Evolutionary conservation across 2,113 vertebrate species (phyloP).

Genomic region (Tor tambroides): DNA sequence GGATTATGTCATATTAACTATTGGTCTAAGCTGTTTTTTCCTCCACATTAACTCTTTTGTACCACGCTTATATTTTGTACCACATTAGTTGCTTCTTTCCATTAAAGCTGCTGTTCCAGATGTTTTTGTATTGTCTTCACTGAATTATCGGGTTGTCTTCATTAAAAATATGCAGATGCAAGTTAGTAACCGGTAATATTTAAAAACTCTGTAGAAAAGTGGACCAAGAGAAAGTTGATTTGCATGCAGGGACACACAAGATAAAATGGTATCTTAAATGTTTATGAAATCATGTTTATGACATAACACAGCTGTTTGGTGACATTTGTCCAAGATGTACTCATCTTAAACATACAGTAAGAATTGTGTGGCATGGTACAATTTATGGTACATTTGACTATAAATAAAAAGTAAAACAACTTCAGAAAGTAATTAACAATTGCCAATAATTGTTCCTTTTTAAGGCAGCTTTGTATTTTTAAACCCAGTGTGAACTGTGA

Average conservation of each 20-base stretch:
- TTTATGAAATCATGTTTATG: background rate
- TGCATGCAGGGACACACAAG: background rate
- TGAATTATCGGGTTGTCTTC: slow-evolving; percentile 53
- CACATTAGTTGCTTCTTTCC: slow-evolving; percentile 68
- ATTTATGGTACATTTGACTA: background rate
- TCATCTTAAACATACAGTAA: background rate
- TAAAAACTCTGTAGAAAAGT: background rate
- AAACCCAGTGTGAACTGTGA: background rate
- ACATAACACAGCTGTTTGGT: background rate
- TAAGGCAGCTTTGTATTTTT: background rate
- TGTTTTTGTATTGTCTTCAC: slow-evolving; percentile 77
- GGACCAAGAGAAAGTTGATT: background rate
- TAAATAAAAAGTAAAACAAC: background rate
- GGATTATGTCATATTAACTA: background rate
- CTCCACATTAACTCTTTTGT: slow-evolving; percentile 57
- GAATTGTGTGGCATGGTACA: background rate
- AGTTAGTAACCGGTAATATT: background rate
- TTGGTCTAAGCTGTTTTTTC: slow-evolving; percentile 8
- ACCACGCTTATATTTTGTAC: slow-evolving; percentile 76
- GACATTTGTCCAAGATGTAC: background rate
- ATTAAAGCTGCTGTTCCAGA: slow-evolving; percentile 77
- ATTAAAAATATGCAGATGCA: background rate
- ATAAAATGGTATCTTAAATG: background rate
- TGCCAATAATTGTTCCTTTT: background rate
- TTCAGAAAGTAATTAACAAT: background rate